Evolutionary conservation across 2,888 invertebrate genomes (phyloP), one percentile per base, ranked within the genome.

Genomic region (Chaetogeoica ovagalla): DNA sequence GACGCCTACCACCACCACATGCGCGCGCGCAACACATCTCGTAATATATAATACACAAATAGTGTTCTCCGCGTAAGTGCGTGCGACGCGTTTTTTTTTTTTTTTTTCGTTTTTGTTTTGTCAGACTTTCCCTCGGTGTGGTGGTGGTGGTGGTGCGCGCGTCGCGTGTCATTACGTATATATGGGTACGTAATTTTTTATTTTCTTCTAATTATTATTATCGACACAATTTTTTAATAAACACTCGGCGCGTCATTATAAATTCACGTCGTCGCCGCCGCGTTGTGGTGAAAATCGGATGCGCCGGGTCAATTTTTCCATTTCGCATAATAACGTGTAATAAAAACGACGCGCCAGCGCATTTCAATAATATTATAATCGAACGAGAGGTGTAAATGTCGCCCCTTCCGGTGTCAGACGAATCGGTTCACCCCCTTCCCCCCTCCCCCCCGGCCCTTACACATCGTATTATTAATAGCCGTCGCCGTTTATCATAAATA

Each of bases 241-340:
- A 23, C 43, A 59, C 21, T 52, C 19, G 6, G 8, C 1, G 48
- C 21, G 48, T 60, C 2, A 9, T 19, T 55, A 19, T 19, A 6
- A 19, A 21, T 65, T 65, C 39, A 48, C 43, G 30, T 23, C 6
- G n/a, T 30, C 30, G 30, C 30, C n/a, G n/a, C n/a, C n/a, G n/a
- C n/a, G n/a, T n/a, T n/a, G n/a, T n/a, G n/a, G 43, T 21, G 72
- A 48, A 48, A 62, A 30, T 71, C 48, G 72, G 74, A 55, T 39
- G 74, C 39, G 65, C 39, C 6, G 63, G 73, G 73, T 74, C 73
- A 74, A 63, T 63, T 74, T 63, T 74, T 63, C 52, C 63, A 21
- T 74, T 73, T 55, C 48, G 19, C 30, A 62, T 2, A 2, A 30
- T 30, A 4, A 30, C 4, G 30, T 30, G n/a, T n/a, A n/a, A n/a